Evolutionary conservation across 1,140 invertebrate species (phyloP).

Genomic region (Anagrus nilaparvatae): DNA sequence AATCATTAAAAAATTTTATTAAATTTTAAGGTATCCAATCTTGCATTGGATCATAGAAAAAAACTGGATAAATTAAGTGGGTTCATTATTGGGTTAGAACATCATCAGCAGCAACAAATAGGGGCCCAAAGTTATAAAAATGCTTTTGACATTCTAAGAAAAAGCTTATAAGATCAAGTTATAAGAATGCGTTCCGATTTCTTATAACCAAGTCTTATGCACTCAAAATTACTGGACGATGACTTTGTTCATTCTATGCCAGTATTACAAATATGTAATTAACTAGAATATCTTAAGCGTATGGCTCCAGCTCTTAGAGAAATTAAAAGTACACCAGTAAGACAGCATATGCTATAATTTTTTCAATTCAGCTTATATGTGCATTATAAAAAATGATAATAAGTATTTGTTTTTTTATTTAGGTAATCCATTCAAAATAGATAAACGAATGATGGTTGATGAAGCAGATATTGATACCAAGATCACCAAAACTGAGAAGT

Average conservation of each 20-base stretch:
- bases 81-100: slow-evolving; percentile 64
- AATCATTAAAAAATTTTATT: slow-evolving; percentile 9
- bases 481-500: no score
- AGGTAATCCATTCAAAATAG: slow-evolving; percentile 94
- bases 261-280: slow-evolving; percentile 97
- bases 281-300: slow-evolving; percentile 94
- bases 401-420: slow-evolving; percentile 5
- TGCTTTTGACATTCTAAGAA: slow-evolving; percentile 88
- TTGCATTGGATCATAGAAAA: slow-evolving; percentile 62
- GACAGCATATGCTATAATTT: slow-evolving; percentile 81
- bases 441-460: slow-evolving; percentile 87
- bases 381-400: background rate
- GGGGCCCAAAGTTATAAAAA: slow-evolving; percentile 78
- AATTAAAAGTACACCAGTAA: slow-evolving; percentile 88
- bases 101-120: slow-evolving; percentile 48
- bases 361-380: background rate
- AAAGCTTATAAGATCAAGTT: slow-evolving; percentile 83
- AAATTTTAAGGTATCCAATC: slow-evolving; percentile 50
- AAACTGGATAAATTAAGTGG: slow-evolving; percentile 79
- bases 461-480: slow-evolving; percentile 78
- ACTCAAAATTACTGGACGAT: slow-evolving; percentile 73
- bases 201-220: slow-evolving; percentile 63
- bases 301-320: slow-evolving; percentile 85
- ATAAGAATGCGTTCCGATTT: slow-evolving; percentile 91
- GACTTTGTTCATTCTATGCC: slow-evolving; percentile 91